Conservation (phyloP, 2,113 vertebrate species). For the Seriola dumerili region DNA sequence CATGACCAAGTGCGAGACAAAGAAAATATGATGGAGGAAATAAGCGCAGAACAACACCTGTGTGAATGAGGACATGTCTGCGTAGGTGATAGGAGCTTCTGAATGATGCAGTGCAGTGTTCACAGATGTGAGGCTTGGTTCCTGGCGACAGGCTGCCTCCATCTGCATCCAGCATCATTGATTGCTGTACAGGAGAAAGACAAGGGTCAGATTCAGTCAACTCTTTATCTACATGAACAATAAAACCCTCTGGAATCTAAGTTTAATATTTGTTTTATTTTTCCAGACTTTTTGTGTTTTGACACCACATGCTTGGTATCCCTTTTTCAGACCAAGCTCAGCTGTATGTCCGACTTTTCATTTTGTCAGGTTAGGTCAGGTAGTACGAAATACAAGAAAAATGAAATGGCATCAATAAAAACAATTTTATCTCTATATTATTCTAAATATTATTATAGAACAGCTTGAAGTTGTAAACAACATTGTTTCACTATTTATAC, state of each 20-base stretch:
- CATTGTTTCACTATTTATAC: no score
- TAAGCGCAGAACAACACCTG: constrained; percentile 78
- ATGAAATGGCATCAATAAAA: no score
- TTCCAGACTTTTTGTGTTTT: no score
- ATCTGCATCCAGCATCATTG: constrained; percentile 90
- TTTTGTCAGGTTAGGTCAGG: no score
- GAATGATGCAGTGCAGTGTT: constrained; percentile 96
- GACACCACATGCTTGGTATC: no score
- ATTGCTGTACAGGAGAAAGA: constrained; percentile 70
- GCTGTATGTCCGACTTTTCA: no score
- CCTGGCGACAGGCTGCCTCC: constrained; percentile 90
- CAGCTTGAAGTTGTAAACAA: no score
- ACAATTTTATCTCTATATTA: no score
- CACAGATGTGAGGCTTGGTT: constrained; percentile 96
- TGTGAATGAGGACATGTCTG: constrained; percentile 98
- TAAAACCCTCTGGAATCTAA: not conserved
- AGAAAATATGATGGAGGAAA: not conserved
- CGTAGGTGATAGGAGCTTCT: constrained; percentile 98
- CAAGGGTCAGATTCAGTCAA: not conserved
- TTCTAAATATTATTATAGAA: no score
- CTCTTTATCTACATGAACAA: not conserved
- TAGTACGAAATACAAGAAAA: no score
- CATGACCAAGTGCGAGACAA: not conserved
- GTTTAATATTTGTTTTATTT: no score
- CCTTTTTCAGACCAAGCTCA: no score